phyloP scores from a whole-genome alignment of 2,888 invertebrate genomes.

The Deladenus siricidicola region DNA sequence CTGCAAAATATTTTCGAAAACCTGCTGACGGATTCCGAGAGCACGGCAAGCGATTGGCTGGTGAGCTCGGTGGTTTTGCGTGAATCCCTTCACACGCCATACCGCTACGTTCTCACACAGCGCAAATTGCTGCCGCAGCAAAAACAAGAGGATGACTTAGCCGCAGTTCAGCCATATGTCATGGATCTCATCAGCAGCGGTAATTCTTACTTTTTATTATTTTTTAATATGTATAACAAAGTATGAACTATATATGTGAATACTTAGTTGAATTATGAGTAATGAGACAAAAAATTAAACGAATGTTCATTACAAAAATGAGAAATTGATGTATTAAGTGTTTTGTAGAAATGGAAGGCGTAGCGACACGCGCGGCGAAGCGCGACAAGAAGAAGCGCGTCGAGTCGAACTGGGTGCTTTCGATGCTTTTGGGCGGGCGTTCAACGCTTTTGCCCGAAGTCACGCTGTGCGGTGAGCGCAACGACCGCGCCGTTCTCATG shows the following conservation, averaged over 20 bases:
- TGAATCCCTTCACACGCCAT: conserved; percentile 43
- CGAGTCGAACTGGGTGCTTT: conserved; percentile 29
- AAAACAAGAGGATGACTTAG: conserved; percentile 17
- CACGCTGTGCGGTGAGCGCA: conserved; percentile 24
- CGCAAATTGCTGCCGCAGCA: conserved; percentile 2
- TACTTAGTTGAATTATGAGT: too few relatives aligned
- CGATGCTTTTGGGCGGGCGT: conserved; percentile 26
- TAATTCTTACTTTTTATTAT: too few relatives aligned
- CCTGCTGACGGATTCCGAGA: background rate
- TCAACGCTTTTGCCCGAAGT: conserved; percentile 27
- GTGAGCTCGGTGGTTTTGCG: conserved; percentile 26
- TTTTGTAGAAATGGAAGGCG: conserved; percentile 24
- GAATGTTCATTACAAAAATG: too few relatives aligned
- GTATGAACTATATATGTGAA: too few relatives aligned
- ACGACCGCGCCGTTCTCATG: conserved; percentile 21
- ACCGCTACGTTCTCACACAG: conserved; percentile 30
- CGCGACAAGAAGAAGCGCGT: conserved; percentile 21
- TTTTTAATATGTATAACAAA: too few relatives aligned
- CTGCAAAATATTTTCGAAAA: conserved; percentile 23
- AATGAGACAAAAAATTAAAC: too few relatives aligned
- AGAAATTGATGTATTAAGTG: too few relatives aligned
- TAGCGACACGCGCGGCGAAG: conserved; percentile 33
- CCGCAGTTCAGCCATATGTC: background rate
- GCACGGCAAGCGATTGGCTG: conserved; percentile 21
- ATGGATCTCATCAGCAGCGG: background rate